phyloP scores from a whole-genome alignment of 1,140 invertebrate species.

The Drosophila quadrilineata region DNA sequence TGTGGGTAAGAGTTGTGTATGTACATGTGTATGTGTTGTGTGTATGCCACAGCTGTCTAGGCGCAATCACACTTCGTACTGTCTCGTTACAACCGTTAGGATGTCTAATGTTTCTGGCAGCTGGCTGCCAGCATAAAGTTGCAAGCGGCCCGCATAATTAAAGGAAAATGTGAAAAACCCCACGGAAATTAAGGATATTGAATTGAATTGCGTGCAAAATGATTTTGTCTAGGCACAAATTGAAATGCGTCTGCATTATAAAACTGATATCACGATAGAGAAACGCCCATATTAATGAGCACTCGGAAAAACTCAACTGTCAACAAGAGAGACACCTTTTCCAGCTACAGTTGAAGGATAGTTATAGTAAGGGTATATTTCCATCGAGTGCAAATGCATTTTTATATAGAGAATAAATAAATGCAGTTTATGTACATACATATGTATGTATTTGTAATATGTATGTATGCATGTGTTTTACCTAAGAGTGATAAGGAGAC shows the following conservation, averaged over 20 bases:
- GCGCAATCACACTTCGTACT: slow-evolving; percentile 10
- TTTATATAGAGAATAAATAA: slow-evolving; percentile 1
- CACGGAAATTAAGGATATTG: slow-evolving; percentile 13
- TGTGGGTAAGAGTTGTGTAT: slow-evolving; percentile 6
- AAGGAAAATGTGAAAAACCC: slow-evolving; percentile 46
- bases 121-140: slow-evolving; percentile 72
- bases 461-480: neutral
- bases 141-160: slow-evolving; percentile 69
- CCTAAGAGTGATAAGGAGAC: slow-evolving; percentile 17
- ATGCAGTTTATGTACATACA: no score
- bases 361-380: no score
- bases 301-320: no score
- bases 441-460: neutral
- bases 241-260: slow-evolving; percentile 13
- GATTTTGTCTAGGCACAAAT: slow-evolving; percentile 15
- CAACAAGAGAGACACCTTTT: no score
- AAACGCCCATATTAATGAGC: neutral
- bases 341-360: no score
- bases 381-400: no score
- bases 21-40: slow-evolving; percentile 24
- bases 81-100: slow-evolving; percentile 33
- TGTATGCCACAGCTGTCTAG: slow-evolving; percentile 42
- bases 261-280: neutral
- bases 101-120: slow-evolving; percentile 29
- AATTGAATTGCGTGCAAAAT: slow-evolving; percentile 48